Evolutionary conservation across 2,797 vertebrate genomes (phyloP), one percentile per base, ranked within the genome.

Genomic region (Siniperca obscura): DNA sequence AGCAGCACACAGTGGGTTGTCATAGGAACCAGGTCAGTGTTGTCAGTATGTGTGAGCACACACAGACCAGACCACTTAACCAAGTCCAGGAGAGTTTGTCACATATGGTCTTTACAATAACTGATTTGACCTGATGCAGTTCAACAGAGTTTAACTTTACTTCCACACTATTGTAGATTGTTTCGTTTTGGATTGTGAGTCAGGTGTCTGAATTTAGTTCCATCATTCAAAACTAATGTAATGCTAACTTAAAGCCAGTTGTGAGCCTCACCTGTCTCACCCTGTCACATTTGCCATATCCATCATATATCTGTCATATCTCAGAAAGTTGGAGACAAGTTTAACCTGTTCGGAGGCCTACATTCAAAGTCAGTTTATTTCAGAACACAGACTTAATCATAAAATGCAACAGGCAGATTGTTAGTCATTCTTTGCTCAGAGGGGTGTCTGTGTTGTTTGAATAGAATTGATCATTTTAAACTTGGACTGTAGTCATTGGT

Each of bases 231-330:
- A 81, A 59, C 50, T 21, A 74, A 78, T 66, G 8, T 17, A 48
- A 25, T 22, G 11, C 36, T 25, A 36, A 73, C 42, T 22, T 73
- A 55, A 71, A n/a, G 30, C 38, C 27, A 3, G 74, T 17, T 61
- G 34, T 78, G 67, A 79, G 48, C 66, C 44, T 56, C 55, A 5
- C 61, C 79, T 62, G 64, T 61, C 80, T 38, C 10, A 64, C 40
- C 17, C 55, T 61, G 61, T 65, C 62, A 70, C 55, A 69, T 44
- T 2, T 61, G 17, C 6, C 69, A 55, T 13, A 80, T 73, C 52
- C 81, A 77, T 85, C 78, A 65, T 38, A 27, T n/a, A n/a, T n/a
- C 53, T 70, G 59, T 79, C 77, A 59, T 27, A 21, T 42, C 44
- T 55, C 70, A 70, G 57, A 12, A 76, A 8, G 53, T 0, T 64